Conservation (phyloP, 2,113 vertebrate species). For the Orcinus orca region DNA sequence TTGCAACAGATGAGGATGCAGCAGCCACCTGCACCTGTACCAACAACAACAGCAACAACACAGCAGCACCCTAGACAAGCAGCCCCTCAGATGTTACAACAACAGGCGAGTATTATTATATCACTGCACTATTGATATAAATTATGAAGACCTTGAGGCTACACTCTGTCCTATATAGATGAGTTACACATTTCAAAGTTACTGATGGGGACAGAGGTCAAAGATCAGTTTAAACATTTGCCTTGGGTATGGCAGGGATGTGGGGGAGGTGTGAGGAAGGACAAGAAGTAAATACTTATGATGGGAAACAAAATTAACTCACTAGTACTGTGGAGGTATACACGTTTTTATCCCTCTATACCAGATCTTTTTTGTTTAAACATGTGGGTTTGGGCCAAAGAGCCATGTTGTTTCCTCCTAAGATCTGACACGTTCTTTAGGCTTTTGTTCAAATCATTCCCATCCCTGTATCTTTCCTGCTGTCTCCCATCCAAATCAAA, state of each 20-base stretch:
- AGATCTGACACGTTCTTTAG: background rate
- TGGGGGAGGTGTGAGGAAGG: background rate
- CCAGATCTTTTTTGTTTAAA: background rate
- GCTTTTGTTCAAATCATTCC: background rate
- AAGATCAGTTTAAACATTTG: constrained; percentile 27
- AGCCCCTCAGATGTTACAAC: constrained; percentile 90
- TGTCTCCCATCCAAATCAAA: constrained; percentile 7
- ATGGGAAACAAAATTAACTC: constrained; percentile 10
- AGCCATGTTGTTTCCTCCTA: background rate
- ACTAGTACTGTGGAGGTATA: background rate
- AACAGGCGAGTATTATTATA: constrained; percentile 86
- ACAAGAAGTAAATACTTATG: background rate
- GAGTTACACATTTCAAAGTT: background rate
- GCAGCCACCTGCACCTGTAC: constrained; percentile 91
- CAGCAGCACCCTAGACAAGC: constrained; percentile 85
- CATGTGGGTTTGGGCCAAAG: background rate
- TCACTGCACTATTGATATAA: background rate
- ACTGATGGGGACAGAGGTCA: background rate
- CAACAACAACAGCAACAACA: constrained; percentile 61
- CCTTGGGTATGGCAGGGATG: background rate
- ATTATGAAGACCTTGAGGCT: background rate
- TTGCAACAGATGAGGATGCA: constrained; percentile 94
- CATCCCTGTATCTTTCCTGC: constrained; percentile 17
- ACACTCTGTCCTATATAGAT: background rate
- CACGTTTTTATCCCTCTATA: background rate